Percentiles rank a stretch among this genome's conserved stretches.
Evolutionary conservation across 2,888 invertebrate species (phyloP).

Genomic region (Antheraea assamensis): DNA sequence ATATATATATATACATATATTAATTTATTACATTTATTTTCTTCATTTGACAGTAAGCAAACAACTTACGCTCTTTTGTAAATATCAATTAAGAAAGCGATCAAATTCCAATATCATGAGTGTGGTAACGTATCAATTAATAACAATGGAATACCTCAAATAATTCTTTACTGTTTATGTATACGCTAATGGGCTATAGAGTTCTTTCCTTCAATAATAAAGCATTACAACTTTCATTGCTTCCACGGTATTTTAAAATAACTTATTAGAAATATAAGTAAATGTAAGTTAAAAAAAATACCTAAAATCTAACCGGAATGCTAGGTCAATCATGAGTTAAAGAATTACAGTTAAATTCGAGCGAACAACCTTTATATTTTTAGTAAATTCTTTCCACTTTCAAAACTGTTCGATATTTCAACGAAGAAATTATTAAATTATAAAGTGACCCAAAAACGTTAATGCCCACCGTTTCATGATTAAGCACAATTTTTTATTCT

Average conservation of each 20-base stretch:
- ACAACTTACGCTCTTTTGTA: background rate
- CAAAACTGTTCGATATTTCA: background rate
- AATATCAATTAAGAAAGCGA: background rate
- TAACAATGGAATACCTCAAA: background rate
- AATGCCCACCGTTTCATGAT: constrained; percentile 23
- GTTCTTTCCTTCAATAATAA: background rate
- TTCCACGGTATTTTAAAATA: background rate
- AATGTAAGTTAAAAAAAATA: no score
- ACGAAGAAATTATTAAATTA: background rate
- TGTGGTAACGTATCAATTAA: background rate
- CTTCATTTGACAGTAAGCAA: background rate
- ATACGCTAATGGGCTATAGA: background rate
- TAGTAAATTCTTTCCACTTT: background rate
- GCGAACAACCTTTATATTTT: background rate
- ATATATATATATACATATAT: no score
- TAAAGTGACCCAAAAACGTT: constrained; percentile 16
- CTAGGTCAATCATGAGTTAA: background rate
- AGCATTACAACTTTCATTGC: background rate
- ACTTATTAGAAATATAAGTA: no score
- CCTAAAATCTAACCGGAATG: background rate
- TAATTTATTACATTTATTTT: background rate
- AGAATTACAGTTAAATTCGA: background rate
- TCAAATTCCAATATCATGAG: background rate
- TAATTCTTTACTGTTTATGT: background rate
- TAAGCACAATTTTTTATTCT: constrained; percentile 28